phyloP scores from a whole-genome alignment of 2,888 invertebrate genomes.

The Pecten maximus region DNA sequence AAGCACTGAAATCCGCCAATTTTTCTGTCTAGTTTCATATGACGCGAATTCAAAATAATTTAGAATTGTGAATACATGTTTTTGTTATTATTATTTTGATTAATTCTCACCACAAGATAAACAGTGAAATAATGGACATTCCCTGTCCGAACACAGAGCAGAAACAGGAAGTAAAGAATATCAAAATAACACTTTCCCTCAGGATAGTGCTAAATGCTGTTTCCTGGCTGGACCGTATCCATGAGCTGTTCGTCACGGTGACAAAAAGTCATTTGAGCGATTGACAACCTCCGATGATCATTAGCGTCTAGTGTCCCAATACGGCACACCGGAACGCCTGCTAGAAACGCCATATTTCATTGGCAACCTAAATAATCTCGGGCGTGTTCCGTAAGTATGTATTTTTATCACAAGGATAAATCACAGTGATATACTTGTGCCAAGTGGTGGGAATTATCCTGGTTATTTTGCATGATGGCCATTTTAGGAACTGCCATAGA shows the following conservation, averaged over 20 bases:
- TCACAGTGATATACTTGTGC: background rate
- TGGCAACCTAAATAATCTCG: background rate
- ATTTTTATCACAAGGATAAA: background rate
- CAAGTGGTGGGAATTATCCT: background rate
- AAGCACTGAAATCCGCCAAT: too few relatives aligned
- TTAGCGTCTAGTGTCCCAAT: conserved; percentile 6
- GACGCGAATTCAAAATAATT: too few relatives aligned
- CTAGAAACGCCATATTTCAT: background rate
- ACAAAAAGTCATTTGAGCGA: background rate
- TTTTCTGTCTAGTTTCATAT: too few relatives aligned
- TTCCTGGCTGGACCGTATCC: background rate
- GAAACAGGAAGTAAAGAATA: background rate
- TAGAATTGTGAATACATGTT: too few relatives aligned
- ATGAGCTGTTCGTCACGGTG: background rate
- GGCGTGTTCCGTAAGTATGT: background rate
- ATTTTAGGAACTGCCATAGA: background rate
- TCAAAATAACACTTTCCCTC: background rate
- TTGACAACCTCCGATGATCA: background rate
- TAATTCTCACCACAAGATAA: background rate
- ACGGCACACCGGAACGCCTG: background rate
- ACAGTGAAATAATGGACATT: background rate
- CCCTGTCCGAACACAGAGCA: background rate
- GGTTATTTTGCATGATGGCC: background rate
- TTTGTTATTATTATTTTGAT: too few relatives aligned
- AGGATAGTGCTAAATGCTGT: background rate